Evolutionary conservation across 2,113 vertebrate genomes (phyloP).

Genomic region (Trogon melanurus): DNA sequence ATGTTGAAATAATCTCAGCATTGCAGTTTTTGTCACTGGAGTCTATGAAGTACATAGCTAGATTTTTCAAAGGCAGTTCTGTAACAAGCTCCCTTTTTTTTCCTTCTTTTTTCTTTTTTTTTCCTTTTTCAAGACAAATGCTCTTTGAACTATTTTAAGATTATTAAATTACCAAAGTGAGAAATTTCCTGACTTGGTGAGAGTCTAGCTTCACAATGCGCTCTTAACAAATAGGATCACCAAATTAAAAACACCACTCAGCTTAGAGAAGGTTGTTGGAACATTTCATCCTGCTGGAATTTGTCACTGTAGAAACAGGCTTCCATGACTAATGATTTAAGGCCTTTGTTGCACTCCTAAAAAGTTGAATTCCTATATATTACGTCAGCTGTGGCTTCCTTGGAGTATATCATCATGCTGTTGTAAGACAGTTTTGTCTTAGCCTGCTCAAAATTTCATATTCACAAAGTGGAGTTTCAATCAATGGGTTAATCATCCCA

Average conservation of each 20-base stretch:
- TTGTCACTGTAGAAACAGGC: not conserved
- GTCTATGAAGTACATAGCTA: not conserved
- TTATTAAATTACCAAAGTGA: conserved; percentile 47
- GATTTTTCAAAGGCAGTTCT: not conserved
- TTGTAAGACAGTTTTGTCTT: not conserved
- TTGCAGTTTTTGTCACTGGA: not conserved
- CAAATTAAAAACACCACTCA: conserved; percentile 33
- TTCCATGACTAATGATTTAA: conserved; percentile 22
- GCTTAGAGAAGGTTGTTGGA: not conserved
- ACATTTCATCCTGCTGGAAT: conserved; percentile 11
- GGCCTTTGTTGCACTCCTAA: not conserved
- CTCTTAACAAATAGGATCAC: conserved; percentile 48
- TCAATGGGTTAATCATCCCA: not conserved
- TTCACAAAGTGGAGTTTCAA: not conserved
- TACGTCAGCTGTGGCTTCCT: not conserved
- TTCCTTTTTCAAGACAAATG: not conserved
- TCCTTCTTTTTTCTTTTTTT: not conserved
- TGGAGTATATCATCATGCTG: not conserved
- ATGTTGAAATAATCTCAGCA: not conserved
- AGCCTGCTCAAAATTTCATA: not conserved
- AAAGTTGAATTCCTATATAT: not conserved
- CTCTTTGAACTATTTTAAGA: conserved; percentile 42
- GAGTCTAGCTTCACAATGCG: not conserved
- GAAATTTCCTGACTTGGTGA: conserved; percentile 33
- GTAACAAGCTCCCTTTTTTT: not conserved